Evolutionary conservation across 2,113 vertebrate genomes (phyloP).

Genomic region (Oncorhynchus clarkii): DNA sequence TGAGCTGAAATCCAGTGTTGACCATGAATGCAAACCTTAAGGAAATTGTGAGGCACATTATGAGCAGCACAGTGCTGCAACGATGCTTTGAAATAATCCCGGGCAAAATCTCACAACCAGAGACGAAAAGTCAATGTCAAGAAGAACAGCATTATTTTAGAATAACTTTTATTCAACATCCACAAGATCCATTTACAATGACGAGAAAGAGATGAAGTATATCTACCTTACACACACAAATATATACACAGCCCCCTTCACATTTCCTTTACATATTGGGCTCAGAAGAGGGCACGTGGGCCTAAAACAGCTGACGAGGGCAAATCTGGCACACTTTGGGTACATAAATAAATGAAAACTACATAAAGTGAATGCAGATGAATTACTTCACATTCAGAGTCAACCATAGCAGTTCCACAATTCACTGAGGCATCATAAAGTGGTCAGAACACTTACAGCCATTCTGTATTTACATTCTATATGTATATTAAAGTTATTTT

Average conservation of each 20-base stretch:
- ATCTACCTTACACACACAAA: background rate
- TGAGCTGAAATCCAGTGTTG: too few species aligned
- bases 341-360: slow-evolving; percentile 64
- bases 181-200: slow-evolving; percentile 15
- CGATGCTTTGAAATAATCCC: too few species aligned
- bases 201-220: background rate
- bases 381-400: slow-evolving; percentile 7
- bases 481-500: background rate
- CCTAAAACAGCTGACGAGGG: slow-evolving; percentile 6
- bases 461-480: background rate
- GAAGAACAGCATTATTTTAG: slow-evolving; percentile 10
- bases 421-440: background rate
- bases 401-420: background rate
- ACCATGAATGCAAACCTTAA: too few species aligned
- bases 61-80: too few species aligned
- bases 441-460: slow-evolving; percentile 3
- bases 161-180: slow-evolving; percentile 61
- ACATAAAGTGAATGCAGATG: slow-evolving; percentile 14
- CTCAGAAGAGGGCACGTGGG: background rate
- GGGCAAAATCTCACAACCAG: too few species aligned
- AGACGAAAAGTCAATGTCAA: background rate
- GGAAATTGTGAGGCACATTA: too few species aligned
- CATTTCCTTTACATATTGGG: slow-evolving; percentile 15
- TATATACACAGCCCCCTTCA: slow-evolving; percentile 31
- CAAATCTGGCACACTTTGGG: slow-evolving; percentile 38